Conservation (phyloP, 30 jellyfish, hydroid and myxozoan species). For the Chironex yamaguchii region DNA sequence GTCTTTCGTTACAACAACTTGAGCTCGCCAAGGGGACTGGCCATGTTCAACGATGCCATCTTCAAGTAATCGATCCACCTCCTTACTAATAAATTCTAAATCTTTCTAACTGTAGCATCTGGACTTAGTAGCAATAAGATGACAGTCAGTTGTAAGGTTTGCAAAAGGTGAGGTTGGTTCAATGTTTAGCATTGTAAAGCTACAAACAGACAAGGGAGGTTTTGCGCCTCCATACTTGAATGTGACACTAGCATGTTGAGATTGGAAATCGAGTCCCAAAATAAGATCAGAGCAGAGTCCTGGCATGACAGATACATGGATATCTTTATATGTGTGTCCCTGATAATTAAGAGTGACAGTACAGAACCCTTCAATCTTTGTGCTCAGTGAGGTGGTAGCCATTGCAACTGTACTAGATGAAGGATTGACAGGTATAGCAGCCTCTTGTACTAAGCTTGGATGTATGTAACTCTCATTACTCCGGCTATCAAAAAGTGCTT, state of each 20-base stretch:
- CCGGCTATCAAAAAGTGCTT: conserved; percentile 55
- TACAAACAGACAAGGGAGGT: neutral
- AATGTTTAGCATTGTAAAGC: neutral
- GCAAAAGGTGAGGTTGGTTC: neutral
- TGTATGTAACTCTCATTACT: conserved; percentile 34
- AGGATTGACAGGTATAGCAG: neutral
- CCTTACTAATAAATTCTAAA: conserved; percentile 48
- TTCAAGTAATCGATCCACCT: conserved; percentile 25
- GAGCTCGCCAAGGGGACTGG: conserved; percentile 41
- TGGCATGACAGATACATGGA: neutral
- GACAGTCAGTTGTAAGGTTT: conserved; percentile 6
- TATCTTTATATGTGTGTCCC: neutral
- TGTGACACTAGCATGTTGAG: conserved; percentile 11
- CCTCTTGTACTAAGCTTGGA: neutral
- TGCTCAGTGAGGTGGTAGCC: conserved; percentile 22
- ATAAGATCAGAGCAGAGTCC: conserved; percentile 58
- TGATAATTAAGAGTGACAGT: neutral
- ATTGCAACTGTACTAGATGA: neutral
- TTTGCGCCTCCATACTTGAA: conserved; percentile 22
- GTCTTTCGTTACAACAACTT: conserved; percentile 17
- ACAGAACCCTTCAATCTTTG: neutral
- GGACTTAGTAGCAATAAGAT: neutral
- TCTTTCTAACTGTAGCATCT: conserved; percentile 34
- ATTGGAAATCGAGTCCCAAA: conserved; percentile 34
- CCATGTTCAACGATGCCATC: conserved; percentile 74